Percentiles rank a stretch among this genome's conserved stretches.
phyloP scores from a whole-genome alignment of 2,888 invertebrate genomes.

The Yponomeuta sedellus region DNA sequence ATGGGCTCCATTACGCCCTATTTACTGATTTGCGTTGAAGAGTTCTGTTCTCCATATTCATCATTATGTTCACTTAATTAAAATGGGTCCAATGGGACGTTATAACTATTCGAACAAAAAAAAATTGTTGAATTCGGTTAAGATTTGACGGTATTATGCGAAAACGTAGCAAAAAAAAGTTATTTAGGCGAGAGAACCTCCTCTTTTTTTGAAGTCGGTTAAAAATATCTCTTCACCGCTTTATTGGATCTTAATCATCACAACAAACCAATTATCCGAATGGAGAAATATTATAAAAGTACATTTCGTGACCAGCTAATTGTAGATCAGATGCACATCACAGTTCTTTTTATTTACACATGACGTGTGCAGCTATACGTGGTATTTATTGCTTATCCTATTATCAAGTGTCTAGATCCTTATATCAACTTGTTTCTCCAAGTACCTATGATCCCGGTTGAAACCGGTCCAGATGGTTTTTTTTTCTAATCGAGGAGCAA shows the following conservation, averaged over 20 bases:
- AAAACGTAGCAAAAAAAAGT: no score
- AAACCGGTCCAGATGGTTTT: conserved; percentile 45
- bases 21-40: no score
- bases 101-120: no score
- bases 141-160: no score
- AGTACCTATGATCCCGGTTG: conserved; percentile 36
- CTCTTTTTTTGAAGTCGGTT: no score
- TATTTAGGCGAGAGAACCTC: no score
- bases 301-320: not conserved
- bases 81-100: no score
- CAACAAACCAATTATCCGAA: not conserved
- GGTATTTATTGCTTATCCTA: conserved; percentile 1
- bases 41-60: no score
- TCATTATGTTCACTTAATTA: no score
- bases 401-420: conserved; percentile 1
- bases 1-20: no score
- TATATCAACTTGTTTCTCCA: conserved; percentile 11
- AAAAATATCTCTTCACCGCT: not conserved
- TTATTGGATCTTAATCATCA: not conserved
- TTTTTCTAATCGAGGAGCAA: conserved; percentile 45
- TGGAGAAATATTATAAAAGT: not conserved
- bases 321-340: not conserved
- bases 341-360: not conserved
- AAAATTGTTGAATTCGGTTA: no score
- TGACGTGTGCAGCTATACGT: conserved; percentile 2